These are phyloP conservation scores for Saccostrea cuccullata DNA, from an alignment of 1,140 invertebrate genomes.

Conservation along the genomic window DNA sequence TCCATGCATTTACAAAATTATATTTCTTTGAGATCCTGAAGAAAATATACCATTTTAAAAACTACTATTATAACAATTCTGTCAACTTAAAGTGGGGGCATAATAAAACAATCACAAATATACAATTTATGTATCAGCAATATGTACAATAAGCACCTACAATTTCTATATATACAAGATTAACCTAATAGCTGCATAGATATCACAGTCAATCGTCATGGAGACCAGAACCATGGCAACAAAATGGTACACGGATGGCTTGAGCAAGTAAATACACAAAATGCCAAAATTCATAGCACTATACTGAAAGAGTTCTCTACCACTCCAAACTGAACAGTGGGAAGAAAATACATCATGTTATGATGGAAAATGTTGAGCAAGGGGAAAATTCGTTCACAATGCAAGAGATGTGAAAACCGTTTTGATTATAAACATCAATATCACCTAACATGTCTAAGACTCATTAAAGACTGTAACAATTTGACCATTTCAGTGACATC, in stretches of 20 bases:
- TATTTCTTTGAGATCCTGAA: background rate
- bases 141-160: conserved; percentile 6
- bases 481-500: no score
- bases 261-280: background rate
- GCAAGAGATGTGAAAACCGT: no score
- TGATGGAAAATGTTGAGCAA: no score
- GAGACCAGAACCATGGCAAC: conserved; percentile 19
- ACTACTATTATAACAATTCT: background rate
- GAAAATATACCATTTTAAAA: background rate
- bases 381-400: no score
- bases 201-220: conserved; percentile 9
- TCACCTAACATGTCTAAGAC: no score
- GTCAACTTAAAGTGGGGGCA: background rate
- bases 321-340: no score
- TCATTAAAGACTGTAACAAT: no score
- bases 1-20: background rate
- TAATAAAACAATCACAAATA: background rate
- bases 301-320: no score
- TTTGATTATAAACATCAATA: no score
- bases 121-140: background rate
- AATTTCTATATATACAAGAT: background rate
- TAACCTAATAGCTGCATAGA: conserved; percentile 6
- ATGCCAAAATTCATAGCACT: no score
- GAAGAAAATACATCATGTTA: no score
- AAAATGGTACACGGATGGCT: background rate